Conservation (phyloP, 1,140 invertebrate genomes). For the Drosophila mayri region DNA sequence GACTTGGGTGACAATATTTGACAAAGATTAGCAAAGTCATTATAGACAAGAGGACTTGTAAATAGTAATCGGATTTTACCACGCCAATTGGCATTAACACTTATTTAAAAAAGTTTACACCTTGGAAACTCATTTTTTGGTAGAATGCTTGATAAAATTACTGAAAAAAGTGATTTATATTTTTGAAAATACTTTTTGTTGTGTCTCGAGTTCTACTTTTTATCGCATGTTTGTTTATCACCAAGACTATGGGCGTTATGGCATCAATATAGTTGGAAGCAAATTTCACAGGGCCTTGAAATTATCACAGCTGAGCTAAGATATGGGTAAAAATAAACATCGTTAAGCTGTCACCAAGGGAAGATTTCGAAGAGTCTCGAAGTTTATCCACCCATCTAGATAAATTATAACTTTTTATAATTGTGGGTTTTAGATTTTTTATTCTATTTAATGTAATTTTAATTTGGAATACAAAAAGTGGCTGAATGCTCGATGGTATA, state of each 20-base stretch:
- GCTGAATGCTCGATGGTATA: too few relatives aligned
- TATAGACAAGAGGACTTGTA: constrained; percentile 12
- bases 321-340: not conserved
- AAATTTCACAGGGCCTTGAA: constrained; percentile 14
- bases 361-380: not conserved
- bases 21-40: constrained; percentile 6
- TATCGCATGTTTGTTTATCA: not conserved
- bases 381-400: not conserved
- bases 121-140: not conserved
- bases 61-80: constrained; percentile 6
- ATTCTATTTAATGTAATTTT: too few relatives aligned
- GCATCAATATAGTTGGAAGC: constrained; percentile 16
- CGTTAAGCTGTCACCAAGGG: not conserved
- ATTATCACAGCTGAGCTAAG: not conserved
- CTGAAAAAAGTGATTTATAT: not conserved
- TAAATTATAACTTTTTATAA: too few relatives aligned
- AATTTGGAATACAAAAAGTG: too few relatives aligned
- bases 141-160: not conserved
- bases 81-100: not conserved
- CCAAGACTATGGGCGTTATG: not conserved
- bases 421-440: too few relatives aligned
- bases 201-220: not conserved
- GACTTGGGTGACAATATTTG: constrained; percentile 11
- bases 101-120: not conserved
- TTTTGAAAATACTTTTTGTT: not conserved